Percentiles rank a stretch among this genome's conserved stretches.
These are phyloP conservation scores for Agrypnia vestita DNA, from an alignment of 1,140 invertebrate species.

Conservation along the genomic window DNA sequence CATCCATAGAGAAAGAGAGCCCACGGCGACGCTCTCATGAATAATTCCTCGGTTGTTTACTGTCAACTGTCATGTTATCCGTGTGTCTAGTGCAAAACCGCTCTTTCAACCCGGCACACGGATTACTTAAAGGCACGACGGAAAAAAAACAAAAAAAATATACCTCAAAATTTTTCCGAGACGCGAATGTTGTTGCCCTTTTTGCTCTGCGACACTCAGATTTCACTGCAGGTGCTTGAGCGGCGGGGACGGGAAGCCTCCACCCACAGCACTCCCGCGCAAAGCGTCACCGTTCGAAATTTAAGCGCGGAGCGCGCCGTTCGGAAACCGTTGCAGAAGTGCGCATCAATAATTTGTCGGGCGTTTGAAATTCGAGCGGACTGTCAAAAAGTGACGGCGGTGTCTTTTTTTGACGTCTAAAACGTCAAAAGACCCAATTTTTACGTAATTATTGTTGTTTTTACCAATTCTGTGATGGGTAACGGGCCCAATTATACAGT, in stretches of 20 bases:
- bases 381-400: slow-evolving; percentile 11
- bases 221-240: background rate
- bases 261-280: slow-evolving; percentile 17
- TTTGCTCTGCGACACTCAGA: background rate
- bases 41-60: slow-evolving; percentile 40
- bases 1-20: slow-evolving; percentile 40
- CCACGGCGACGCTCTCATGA: slow-evolving; percentile 25
- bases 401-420: background rate
- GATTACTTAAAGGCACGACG: background rate
- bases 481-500: too few relatives aligned
- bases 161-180: background rate
- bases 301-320: slow-evolving; percentile 1
- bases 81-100: slow-evolving; percentile 12
- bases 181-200: background rate
- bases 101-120: background rate
- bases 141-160: background rate
- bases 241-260: background rate
- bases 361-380: slow-evolving; percentile 23
- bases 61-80: slow-evolving; percentile 43
- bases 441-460: too few relatives aligned
- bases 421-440: too few relatives aligned
- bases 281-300: slow-evolving; percentile 33
- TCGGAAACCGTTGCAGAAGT: slow-evolving; percentile 13
- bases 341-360: background rate
- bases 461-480: too few relatives aligned